Conservation (phyloP, 2,888 invertebrate genomes). For the Dexiosoma caninum region DNA sequence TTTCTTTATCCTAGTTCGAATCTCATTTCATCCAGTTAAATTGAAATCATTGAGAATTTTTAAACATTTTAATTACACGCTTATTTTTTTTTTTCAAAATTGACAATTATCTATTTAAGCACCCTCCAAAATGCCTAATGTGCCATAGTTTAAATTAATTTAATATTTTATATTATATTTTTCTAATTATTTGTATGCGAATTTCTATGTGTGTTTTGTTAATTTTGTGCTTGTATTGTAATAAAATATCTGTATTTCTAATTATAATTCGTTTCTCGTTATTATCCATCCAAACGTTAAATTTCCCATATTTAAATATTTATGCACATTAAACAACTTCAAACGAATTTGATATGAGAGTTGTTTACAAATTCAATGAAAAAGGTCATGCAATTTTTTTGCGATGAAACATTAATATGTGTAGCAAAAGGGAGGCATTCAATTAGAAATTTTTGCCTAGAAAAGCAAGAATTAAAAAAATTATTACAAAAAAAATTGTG, state of each 20-base stretch:
- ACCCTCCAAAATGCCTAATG: constrained; percentile 23
- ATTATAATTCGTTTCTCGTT: constrained; percentile 54
- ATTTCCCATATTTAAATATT: constrained; percentile 72
- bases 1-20: neutral
- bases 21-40: neutral
- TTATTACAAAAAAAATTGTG: too few species aligned
- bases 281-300: constrained; percentile 69
- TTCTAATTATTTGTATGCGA: neutral
- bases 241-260: constrained; percentile 8
- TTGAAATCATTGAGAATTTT: neutral
- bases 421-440: too few species aligned
- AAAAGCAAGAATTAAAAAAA: too few species aligned
- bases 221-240: neutral
- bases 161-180: neutral
- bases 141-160: constrained; percentile 34
- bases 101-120: neutral
- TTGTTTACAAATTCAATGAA: neutral
- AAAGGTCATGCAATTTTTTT: neutral
- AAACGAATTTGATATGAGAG: constrained; percentile 14
- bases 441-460: too few species aligned
- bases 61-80: neutral
- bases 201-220: neutral
- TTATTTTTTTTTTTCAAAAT: neutral
- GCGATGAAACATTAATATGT: too few species aligned
- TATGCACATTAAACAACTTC: constrained; percentile 63